phyloP scores from a whole-genome alignment of 2,797 vertebrate genomes.

The Prunella strophiata region DNA sequence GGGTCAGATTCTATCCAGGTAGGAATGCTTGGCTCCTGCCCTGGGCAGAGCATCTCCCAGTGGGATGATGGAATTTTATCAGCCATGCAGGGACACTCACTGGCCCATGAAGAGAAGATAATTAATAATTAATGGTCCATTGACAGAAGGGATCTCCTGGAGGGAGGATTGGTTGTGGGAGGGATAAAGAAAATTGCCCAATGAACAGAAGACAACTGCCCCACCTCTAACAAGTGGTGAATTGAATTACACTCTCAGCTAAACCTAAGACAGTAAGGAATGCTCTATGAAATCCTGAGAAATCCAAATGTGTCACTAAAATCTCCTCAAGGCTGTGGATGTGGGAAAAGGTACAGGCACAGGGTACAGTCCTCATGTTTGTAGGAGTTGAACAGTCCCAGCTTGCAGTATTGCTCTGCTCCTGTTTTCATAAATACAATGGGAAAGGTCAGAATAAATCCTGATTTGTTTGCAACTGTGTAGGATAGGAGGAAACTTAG shows the following conservation, averaged over 20 bases:
- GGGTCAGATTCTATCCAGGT: not conserved
- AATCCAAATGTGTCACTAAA: not conserved
- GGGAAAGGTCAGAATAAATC: not conserved
- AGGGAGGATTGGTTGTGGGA: not conserved
- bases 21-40: not conserved
- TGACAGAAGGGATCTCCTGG: not conserved
- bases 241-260: not conserved
- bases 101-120: not conserved
- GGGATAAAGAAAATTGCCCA: not conserved
- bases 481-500: not conserved
- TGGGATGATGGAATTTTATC: not conserved
- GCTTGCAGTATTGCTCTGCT: not conserved
- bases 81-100: not conserved
- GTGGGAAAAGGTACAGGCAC: not conserved
- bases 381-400: not conserved
- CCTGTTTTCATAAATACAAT: not conserved
- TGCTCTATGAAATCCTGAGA: accelerated
- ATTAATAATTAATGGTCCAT: not conserved
- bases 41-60: not conserved
- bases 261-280: constrained; percentile 44
- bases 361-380: not conserved
- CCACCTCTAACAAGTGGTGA: not conserved
- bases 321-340: not conserved
- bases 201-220: not conserved
- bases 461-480: not conserved